A percentile compares a stretch with the other conserved stretches of the same genome.
Evolutionary conservation across 2,888 invertebrate species (phyloP).

Genomic region (Clivina fossor): DNA sequence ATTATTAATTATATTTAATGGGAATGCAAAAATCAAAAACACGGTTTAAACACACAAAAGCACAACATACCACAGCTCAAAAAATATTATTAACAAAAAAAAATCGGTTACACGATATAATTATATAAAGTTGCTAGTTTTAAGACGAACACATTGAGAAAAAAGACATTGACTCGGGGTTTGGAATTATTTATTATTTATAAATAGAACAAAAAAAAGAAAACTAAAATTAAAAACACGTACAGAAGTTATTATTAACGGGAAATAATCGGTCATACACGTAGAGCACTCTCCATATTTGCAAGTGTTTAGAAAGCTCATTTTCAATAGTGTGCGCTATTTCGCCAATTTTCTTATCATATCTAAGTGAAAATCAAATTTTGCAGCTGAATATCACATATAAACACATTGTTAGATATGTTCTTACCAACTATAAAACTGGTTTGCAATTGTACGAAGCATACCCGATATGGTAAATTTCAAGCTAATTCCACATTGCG

Average conservation of each 20-base stretch:
- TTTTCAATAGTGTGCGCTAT: conserved; percentile 19
- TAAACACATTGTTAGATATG: not conserved
- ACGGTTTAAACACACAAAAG: conserved; percentile 33
- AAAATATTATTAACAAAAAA: conserved; percentile 24
- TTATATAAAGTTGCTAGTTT: conserved; percentile 17
- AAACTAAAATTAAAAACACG: too few relatives aligned
- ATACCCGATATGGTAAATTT: too few relatives aligned
- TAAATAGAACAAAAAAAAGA: too few relatives aligned
- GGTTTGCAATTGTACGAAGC: too few relatives aligned
- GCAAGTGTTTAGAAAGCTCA: conserved; percentile 31
- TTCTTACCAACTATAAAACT: not conserved
- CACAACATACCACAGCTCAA: conserved; percentile 33
- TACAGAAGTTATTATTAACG: conserved; percentile 26
- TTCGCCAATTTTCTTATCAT: too few relatives aligned
- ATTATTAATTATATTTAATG: conserved; percentile 30
- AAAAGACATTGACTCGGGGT: conserved; percentile 13
- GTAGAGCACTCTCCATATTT: conserved; percentile 27
- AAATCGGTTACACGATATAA: conserved; percentile 12
- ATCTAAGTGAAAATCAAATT: too few relatives aligned
- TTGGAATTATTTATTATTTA: conserved; percentile 28
- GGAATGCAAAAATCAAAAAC: conserved; percentile 34
- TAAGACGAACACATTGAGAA: conserved; percentile 27
- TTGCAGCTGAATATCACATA: too few relatives aligned
- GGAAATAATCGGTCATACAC: conserved; percentile 21
- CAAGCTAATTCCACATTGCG: too few relatives aligned